Percentiles rank a stretch among this genome's conserved stretches.
Evolutionary conservation across 2,113 vertebrate species (phyloP).

Genomic region (Columbina picui): DNA sequence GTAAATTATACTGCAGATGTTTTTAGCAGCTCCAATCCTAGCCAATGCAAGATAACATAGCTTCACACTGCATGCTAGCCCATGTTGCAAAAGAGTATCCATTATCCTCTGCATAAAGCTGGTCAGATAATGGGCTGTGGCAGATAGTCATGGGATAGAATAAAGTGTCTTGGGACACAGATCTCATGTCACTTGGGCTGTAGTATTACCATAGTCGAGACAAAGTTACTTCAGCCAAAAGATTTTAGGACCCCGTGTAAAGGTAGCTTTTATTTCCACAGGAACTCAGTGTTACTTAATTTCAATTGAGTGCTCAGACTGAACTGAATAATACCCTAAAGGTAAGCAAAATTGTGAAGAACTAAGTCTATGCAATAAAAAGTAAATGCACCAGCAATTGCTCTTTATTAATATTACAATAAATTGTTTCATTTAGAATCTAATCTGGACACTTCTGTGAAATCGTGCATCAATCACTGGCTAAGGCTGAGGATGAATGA

Average conservation of each 20-base stretch:
- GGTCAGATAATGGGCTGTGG: neutral
- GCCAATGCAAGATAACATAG: neutral
- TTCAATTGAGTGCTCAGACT: neutral
- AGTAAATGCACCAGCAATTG: constrained; percentile 32
- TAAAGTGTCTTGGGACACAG: neutral
- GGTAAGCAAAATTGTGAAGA: neutral
- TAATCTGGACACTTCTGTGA: constrained; percentile 68
- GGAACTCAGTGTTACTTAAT: neutral
- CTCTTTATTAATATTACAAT: constrained; percentile 42
- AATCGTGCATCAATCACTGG: constrained; percentile 65
- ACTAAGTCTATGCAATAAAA: constrained; percentile 13
- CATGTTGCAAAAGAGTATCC: neutral
- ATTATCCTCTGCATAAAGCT: neutral
- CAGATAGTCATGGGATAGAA: neutral
- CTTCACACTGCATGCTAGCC: neutral
- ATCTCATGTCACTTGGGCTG: neutral
- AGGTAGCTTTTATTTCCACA: neutral
- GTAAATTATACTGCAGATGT: neutral
- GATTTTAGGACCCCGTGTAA: neutral
- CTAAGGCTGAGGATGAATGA: constrained; percentile 53
- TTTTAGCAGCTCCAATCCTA: neutral
- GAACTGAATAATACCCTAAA: neutral
- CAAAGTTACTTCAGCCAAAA: neutral
- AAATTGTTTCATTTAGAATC: constrained; percentile 60
- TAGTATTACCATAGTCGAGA: neutral